Evolutionary conservation across 1,140 invertebrate genomes (phyloP).

Genomic region (Vollenhovia emeryi): DNA sequence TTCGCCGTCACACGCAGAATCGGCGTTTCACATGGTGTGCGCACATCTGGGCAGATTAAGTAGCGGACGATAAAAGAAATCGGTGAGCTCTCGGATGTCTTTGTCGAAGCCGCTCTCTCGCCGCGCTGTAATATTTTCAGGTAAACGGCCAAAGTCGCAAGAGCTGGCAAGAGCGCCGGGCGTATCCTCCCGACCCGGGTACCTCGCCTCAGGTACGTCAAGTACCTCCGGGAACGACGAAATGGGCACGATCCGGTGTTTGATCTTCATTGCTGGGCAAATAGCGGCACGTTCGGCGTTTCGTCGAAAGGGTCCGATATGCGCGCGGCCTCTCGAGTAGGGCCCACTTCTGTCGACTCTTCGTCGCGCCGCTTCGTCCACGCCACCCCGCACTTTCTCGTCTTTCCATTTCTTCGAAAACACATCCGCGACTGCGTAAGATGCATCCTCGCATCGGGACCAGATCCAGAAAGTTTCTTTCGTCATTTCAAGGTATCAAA

Average conservation of each 20-base stretch:
- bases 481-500: background rate
- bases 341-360: conserved; percentile 16
- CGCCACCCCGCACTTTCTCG: conserved; percentile 27
- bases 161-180: no score
- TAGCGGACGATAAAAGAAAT: conserved; percentile 8
- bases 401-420: conserved; percentile 33
- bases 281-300: conserved; percentile 80
- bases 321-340: conserved; percentile 54
- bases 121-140: conserved; percentile 39
- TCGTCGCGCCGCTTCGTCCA: background rate
- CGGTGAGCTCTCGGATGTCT: conserved; percentile 18
- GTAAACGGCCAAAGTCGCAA: conserved; percentile 59
- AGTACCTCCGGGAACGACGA: conserved; percentile 55
- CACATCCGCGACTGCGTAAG: conserved; percentile 7
- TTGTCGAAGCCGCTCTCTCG: conserved; percentile 57
- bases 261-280: conserved; percentile 77
- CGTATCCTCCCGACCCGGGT: background rate
- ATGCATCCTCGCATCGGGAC: conserved; percentile 3
- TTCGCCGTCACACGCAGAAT: background rate
- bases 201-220: conserved; percentile 51
- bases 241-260: conserved; percentile 78
- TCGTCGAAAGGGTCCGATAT: conserved; percentile 73
- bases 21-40: background rate
- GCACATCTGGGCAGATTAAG: conserved; percentile 17
- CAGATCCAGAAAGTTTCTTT: background rate